These are phyloP conservation scores for Paguma larvata DNA, from an alignment of 2,797 vertebrate genomes.

Conservation along the genomic window DNA sequence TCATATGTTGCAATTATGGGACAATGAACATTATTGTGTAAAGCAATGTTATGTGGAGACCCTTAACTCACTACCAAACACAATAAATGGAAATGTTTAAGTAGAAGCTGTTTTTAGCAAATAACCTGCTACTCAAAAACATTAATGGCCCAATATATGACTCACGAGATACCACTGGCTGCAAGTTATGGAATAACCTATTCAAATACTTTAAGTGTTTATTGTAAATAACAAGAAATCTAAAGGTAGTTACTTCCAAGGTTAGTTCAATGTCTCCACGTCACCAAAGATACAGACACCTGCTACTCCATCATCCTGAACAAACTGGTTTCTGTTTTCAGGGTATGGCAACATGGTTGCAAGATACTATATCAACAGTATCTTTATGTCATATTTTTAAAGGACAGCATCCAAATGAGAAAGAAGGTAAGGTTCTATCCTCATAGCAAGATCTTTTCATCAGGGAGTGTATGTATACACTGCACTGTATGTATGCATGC, in stretches of 20 bases:
- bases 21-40: not conserved
- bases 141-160: not conserved
- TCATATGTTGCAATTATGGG: not conserved
- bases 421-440: not conserved
- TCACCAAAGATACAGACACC: not conserved
- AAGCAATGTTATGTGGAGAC: not conserved
- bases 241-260: not conserved
- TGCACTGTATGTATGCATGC: not conserved
- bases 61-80: not conserved
- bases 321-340: not conserved
- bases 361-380: not conserved
- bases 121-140: not conserved
- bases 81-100: not conserved
- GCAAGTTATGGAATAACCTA: not conserved
- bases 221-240: not conserved
- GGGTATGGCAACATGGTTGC: not conserved
- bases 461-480: not conserved
- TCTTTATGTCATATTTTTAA: not conserved
- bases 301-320: not conserved
- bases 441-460: not conserved
- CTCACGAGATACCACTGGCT: not conserved
- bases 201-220: slow-evolving; percentile 4
- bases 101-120: not conserved
- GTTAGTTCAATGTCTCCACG: not conserved
- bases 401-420: not conserved